phyloP scores from a whole-genome alignment of 2,113 vertebrate genomes.

The Archocentrus centrarchus region DNA sequence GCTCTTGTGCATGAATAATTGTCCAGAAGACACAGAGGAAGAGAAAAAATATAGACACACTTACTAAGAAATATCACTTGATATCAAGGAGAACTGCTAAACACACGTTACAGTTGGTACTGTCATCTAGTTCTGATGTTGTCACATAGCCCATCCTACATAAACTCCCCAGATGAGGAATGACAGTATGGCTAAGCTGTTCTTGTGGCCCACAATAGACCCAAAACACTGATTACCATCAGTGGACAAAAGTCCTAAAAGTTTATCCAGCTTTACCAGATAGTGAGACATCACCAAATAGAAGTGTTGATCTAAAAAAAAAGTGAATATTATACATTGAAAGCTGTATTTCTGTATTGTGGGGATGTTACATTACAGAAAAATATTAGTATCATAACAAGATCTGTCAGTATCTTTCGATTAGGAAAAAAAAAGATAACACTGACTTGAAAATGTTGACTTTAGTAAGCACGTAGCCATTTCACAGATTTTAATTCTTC shows the following conservation, averaged over 20 bases:
- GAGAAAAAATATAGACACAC: neutral
- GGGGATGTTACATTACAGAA: neutral
- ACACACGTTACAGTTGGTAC: neutral
- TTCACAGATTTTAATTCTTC: neutral
- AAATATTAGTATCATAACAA: neutral
- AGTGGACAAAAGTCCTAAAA: neutral
- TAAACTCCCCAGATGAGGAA: neutral
- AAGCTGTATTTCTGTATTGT: neutral
- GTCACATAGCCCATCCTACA: neutral
- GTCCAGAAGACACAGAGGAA: neutral
- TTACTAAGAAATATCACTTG: neutral
- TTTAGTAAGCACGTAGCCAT: neutral
- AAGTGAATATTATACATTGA: neutral
- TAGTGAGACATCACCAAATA: neutral
- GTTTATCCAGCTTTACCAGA: neutral
- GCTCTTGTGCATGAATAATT: neutral
- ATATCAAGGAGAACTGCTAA: neutral
- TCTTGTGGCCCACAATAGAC: neutral
- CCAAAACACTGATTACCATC: slow-evolving; percentile 11
- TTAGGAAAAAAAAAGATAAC: neutral
- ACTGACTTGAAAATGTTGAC: neutral
- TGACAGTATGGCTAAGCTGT: neutral
- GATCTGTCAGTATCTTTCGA: neutral
- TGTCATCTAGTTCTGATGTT: neutral
- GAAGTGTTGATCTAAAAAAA: neutral